phyloP scores from a whole-genome alignment of 2,797 vertebrate species.

The Melanotaenia pygmaea region DNA sequence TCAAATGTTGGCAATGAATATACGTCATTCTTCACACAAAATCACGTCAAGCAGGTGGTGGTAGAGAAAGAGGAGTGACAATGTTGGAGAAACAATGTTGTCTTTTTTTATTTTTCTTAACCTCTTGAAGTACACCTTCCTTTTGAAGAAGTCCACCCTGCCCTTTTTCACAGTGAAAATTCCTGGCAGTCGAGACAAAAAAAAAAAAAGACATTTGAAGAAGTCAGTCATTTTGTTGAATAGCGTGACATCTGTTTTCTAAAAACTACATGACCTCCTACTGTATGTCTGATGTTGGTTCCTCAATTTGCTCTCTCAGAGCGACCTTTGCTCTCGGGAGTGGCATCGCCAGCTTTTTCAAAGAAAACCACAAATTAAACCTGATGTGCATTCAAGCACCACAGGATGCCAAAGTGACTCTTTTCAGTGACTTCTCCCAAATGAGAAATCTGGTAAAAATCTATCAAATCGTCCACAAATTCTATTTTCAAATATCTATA shows the following conservation, averaged over 20 bases:
- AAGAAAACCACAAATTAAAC: slow-evolving; percentile 37
- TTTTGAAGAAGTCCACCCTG: slow-evolving; percentile 57
- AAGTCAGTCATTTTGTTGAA: slow-evolving; percentile 52
- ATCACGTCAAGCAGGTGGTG: slow-evolving; percentile 79
- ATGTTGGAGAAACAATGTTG: slow-evolving; percentile 49
- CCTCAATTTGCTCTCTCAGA: slow-evolving; percentile 47
- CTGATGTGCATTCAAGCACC: slow-evolving; percentile 41
- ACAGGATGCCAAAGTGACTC: slow-evolving; percentile 41
- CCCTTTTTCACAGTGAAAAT: slow-evolving; percentile 77
- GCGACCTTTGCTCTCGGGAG: slow-evolving; percentile 39
- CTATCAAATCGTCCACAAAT: slow-evolving; percentile 64
- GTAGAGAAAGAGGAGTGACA: slow-evolving; percentile 68
- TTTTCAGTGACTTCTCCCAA: slow-evolving; percentile 56
- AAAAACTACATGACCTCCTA: slow-evolving; percentile 61
- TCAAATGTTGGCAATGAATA: slow-evolving; percentile 85
- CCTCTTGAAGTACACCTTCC: slow-evolving; percentile 59
- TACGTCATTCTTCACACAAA: slow-evolving; percentile 72
- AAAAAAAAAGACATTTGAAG: slow-evolving; percentile 41
- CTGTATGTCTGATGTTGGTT: slow-evolving; percentile 48
- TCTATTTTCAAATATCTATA: slow-evolving; percentile 68
- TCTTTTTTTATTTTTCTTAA: slow-evolving; percentile 56
- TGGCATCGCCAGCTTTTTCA: slow-evolving; percentile 37
- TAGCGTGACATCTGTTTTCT: slow-evolving; percentile 63
- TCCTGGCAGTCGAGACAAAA: slow-evolving; percentile 73
- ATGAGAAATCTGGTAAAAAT: slow-evolving; percentile 61